Base-by-base conservation (phyloP, 2,888 invertebrate genomes). In the Mantis religiosa region DNA sequence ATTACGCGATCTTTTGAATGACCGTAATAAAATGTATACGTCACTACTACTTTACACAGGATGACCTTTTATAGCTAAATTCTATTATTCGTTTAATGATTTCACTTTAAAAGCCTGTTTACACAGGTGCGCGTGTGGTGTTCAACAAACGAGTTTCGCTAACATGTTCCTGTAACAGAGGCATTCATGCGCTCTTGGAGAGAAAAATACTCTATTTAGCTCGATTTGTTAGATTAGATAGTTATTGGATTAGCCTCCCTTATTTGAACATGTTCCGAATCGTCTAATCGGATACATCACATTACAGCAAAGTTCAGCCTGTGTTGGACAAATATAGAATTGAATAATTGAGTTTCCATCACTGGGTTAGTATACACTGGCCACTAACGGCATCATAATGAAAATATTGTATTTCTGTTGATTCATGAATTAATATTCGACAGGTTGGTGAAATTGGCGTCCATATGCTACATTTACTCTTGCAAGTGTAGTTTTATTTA, bases 161-260 rank as follows among this genome's bases (percentile, higher is more conserved):
- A 20, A 20, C 20, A 71, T 20, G 3, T 20, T 71, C 54, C 54
- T 71, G 20, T 71, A 71, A 71, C 54, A 71, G 41, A 41, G 54
- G 54, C 54, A 71, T 71, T 71, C 25, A 71, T 71, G 54, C 25
- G 54, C 54, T 71, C 54, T 71, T 71, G 54, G 54, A 71, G 20
- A 71, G 54, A 71, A 71, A 71, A 71, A 71, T 71, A 20, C 20
- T 84, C 41, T 84, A 41, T 84, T 84, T 34, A 27, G 83, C 27
- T 84, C 30, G 84, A 84, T 34, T 84, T 34, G 84, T 84, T 84
- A 34, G 84, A n/a, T 84, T 84, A 84, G 84, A 84, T 84, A 84
- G 41, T 84, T 84, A 84, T 84, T 34, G 34, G 30, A 34, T 84
- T 84, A 84, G 34, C 41, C 84, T n/a, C n/a, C 84, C 84, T 28